Conservation (phyloP, 2,888 invertebrate species). For the Amblyteles armatorius region DNA sequence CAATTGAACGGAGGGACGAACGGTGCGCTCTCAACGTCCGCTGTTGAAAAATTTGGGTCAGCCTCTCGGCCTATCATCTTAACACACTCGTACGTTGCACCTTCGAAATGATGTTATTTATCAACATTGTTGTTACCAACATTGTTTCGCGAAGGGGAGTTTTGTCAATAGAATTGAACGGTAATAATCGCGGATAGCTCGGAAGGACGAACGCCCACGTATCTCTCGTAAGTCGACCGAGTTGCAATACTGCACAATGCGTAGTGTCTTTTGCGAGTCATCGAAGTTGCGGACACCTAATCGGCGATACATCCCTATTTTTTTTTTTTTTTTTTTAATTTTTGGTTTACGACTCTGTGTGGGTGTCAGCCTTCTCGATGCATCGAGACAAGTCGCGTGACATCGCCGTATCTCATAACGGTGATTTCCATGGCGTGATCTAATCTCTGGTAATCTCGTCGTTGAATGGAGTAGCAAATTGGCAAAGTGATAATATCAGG, state of each 20-base stretch:
- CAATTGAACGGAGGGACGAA: conserved; percentile 61
- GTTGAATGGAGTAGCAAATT: conserved; percentile 69
- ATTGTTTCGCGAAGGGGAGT: neutral
- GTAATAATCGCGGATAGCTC: conserved; percentile 42
- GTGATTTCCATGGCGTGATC: conserved; percentile 69
- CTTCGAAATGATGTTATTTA: conserved; percentile 16
- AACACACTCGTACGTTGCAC: neutral
- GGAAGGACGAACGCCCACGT: conserved; percentile 52
- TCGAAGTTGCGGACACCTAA: too few relatives aligned
- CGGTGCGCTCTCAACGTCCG: conserved; percentile 62
- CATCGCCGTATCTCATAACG: conserved; percentile 53
- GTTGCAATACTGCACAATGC: neutral
- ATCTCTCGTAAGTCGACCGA: conserved; percentile 1
- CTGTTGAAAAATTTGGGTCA: conserved; percentile 70
- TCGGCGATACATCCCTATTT: too few relatives aligned
- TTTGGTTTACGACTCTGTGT: too few relatives aligned
- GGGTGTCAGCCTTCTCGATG: neutral
- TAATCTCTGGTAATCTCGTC: conserved; percentile 68
- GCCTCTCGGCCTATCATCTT: conserved; percentile 12
- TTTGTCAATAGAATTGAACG: conserved; percentile 41
- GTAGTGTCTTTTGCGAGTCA: too few relatives aligned
- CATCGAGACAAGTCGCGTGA: conserved; percentile 47
- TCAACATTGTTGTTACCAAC: neutral
- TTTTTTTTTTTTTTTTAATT: too few relatives aligned
- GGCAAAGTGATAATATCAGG: conserved; percentile 71